Percentiles rank a stretch among this genome's conserved stretches.
Evolutionary conservation across 2,113 vertebrate genomes (phyloP).

Genomic region (Corythornis vintsioides): DNA sequence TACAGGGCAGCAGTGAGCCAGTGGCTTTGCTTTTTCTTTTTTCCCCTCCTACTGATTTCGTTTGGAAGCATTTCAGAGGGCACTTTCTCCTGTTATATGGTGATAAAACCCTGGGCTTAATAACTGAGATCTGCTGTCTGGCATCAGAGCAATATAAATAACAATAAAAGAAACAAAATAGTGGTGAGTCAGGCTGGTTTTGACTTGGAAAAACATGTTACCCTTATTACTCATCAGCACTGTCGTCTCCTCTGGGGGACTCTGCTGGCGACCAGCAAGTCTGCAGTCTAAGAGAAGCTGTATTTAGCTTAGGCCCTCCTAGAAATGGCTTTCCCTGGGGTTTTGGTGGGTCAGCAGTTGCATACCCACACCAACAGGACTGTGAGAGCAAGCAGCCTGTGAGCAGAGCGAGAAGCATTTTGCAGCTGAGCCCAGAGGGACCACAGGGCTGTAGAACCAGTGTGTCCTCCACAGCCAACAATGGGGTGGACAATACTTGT

Average conservation of each 20-base stretch:
- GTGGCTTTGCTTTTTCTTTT: not conserved
- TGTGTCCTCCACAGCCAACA: not conserved
- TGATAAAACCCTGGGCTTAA: constrained; percentile 16
- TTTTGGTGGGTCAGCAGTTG: not conserved
- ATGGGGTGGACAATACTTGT: not conserved
- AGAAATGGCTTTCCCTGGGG: not conserved
- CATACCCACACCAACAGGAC: not conserved
- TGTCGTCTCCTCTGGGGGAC: not conserved
- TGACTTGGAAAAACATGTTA: constrained; percentile 29
- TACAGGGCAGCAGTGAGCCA: not conserved
- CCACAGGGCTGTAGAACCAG: fast-evolving
- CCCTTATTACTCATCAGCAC: constrained; percentile 28
- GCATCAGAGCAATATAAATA: constrained; percentile 40
- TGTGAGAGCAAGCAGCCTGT: not conserved
- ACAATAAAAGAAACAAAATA: constrained; percentile 48
- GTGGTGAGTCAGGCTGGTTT: constrained; percentile 49
- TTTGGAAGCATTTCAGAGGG: constrained; percentile 25
- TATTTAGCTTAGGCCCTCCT: not conserved
- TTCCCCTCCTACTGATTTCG: not conserved
- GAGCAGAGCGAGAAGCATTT: not conserved
- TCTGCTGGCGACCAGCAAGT: not conserved
- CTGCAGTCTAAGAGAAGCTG: not conserved
- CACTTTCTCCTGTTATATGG: constrained; percentile 40
- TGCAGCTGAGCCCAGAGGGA: not conserved
- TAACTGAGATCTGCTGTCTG: constrained; percentile 40